Conservation (phyloP, 1,140 invertebrate genomes). For the Manduca sexta region DNA sequence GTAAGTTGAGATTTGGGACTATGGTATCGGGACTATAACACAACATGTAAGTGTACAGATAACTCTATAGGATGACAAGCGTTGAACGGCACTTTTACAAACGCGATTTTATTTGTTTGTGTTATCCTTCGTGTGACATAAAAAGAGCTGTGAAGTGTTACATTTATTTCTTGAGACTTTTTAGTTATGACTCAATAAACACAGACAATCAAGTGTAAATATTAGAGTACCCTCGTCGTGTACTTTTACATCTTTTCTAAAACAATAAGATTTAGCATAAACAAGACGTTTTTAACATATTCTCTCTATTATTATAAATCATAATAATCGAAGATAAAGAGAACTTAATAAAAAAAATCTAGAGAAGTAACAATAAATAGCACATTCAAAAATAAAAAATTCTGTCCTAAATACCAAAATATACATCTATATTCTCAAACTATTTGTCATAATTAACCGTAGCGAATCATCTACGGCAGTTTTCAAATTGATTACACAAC, state of each 20-base stretch:
- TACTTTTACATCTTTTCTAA: neutral
- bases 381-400: too few species aligned
- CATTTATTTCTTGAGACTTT: slow-evolving; percentile 53
- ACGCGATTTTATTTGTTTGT: slow-evolving; percentile 53
- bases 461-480: neutral
- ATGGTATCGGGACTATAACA: too few species aligned
- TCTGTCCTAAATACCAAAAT: too few species aligned
- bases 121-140: slow-evolving; percentile 41
- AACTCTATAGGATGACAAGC: neutral
- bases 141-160: slow-evolving; percentile 45
- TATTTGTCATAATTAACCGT: neutral
- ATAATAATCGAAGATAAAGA: too few species aligned
- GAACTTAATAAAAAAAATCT: too few species aligned
- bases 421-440: too few species aligned
- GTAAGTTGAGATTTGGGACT: too few species aligned
- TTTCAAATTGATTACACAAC: neutral
- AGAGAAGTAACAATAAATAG: too few species aligned
- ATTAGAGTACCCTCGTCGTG: slow-evolving; percentile 38
- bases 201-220: slow-evolving; percentile 57
- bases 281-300: too few species aligned
- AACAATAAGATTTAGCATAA: too few species aligned
- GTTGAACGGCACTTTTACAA: slow-evolving; percentile 14
- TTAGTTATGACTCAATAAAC: slow-evolving; percentile 64
- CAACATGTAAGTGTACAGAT: too few species aligned
- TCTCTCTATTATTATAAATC: too few species aligned